Conservation (phyloP, 2,113 vertebrate species). For the Sorex fumeus region DNA sequence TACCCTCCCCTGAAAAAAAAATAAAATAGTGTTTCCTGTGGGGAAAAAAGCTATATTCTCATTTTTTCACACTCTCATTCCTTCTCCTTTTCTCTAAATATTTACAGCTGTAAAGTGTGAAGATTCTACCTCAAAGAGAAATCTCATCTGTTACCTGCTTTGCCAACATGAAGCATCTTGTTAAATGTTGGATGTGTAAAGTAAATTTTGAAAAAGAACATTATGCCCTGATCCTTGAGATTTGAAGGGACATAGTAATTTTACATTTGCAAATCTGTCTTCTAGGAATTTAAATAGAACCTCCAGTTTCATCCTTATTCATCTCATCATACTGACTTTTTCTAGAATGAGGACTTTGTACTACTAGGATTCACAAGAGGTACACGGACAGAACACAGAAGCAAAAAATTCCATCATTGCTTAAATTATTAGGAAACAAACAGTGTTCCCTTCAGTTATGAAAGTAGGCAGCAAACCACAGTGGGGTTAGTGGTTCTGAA, state of each 20-base stretch:
- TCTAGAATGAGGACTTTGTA: constrained; percentile 55
- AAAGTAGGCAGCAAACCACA: not conserved
- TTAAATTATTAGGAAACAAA: constrained; percentile 30
- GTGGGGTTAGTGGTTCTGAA: not conserved
- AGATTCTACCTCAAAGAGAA: constrained; percentile 79
- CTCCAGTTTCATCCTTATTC: constrained; percentile 38
- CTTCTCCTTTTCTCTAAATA: constrained; percentile 66
- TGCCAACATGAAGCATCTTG: constrained; percentile 72
- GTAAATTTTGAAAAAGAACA: constrained; percentile 75
- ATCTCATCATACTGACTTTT: not conserved
- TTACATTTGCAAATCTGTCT: not conserved
- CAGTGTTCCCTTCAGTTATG: constrained; percentile 13
- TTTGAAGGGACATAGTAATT: not conserved
- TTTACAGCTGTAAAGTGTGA: constrained; percentile 66
- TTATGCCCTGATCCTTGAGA: not conserved
- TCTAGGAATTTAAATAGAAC: constrained; percentile 49
- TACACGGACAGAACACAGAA: not conserved
- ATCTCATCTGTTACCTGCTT: constrained; percentile 80
- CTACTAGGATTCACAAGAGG: not conserved
- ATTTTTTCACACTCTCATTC: constrained; percentile 70
- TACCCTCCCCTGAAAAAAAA: no score
- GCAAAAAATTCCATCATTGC: constrained; percentile 8
- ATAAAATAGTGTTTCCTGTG: no score
- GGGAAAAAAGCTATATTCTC: constrained; percentile 73
- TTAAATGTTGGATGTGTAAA: constrained; percentile 80